Evolutionary conservation across 1,140 invertebrate species (phyloP).

Genomic region (Grapholita molesta): DNA sequence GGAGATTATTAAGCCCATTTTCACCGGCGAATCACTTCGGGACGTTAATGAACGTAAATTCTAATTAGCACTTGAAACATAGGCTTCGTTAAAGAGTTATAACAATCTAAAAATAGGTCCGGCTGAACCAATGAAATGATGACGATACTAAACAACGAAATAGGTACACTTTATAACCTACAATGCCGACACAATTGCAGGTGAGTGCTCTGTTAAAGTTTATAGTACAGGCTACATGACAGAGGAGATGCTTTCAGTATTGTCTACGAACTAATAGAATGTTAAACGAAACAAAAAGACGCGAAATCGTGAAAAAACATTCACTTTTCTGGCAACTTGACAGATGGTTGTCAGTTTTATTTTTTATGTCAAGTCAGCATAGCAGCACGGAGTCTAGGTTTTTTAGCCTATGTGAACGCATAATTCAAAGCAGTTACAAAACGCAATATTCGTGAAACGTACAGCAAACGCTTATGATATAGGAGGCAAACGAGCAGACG

Average conservation of each 20-base stretch:
- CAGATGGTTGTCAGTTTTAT: conserved; percentile 16
- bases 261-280: not conserved
- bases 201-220: not conserved
- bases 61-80: conserved; percentile 18
- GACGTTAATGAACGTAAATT: conserved; percentile 17
- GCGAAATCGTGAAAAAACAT: conserved; percentile 20
- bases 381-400: not conserved
- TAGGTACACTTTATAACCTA: conserved; percentile 46
- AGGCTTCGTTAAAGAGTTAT: conserved; percentile 32
- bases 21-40: conserved; percentile 31
- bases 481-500: no score
- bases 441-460: not conserved
- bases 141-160: conserved; percentile 38
- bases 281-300: conserved; percentile 6
- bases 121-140: conserved; percentile 45
- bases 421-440: not conserved
- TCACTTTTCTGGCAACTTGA: conserved; percentile 16
- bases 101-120: conserved; percentile 54
- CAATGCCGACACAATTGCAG: conserved; percentile 37
- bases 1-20: conserved; percentile 64
- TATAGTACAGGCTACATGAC: conserved; percentile 1
- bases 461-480: conserved; percentile 20
- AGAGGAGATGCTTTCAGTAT: not conserved
- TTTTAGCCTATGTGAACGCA: not conserved
- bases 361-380: conserved; percentile 5